phyloP scores from a whole-genome alignment of 2,888 invertebrate species.

The Tinea pellionella region DNA sequence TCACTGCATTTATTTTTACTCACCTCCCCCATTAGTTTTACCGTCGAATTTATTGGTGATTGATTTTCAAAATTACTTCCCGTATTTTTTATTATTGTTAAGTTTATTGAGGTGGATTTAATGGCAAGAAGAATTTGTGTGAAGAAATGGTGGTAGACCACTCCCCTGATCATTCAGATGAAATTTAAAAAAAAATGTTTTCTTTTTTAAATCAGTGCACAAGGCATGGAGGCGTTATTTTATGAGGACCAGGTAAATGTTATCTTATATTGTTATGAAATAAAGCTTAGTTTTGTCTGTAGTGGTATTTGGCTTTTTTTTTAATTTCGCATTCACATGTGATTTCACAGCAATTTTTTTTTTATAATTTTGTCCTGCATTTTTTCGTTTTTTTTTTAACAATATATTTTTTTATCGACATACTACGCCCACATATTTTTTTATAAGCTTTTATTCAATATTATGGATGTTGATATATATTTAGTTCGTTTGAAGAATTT shows the following conservation, averaged over 20 bases:
- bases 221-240: slow-evolving; percentile 1
- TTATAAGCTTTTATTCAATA: neutral
- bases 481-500: too few species aligned
- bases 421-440: neutral
- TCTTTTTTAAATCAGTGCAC: neutral
- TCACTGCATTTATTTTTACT: too few species aligned
- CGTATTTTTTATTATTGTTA: too few species aligned
- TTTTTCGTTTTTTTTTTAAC: slow-evolving; percentile 22
- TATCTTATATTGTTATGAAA: neutral
- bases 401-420: slow-evolving; percentile 1
- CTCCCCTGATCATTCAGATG: too few species aligned
- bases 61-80: too few species aligned
- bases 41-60: too few species aligned
- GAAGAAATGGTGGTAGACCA: too few species aligned
- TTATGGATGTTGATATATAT: too few species aligned
- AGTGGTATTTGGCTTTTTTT: slow-evolving; percentile 54
- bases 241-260: slow-evolving; percentile 7
- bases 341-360: slow-evolving; percentile 65
- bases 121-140: too few species aligned
- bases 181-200: neutral
- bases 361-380: slow-evolving; percentile 35
- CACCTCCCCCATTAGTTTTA: too few species aligned
- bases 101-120: too few species aligned
- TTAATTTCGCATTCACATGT: slow-evolving; percentile 66
- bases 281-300: slow-evolving; percentile 20